Conservation (phyloP, 2,113 vertebrate species). For the Alouatta palliata region DNA sequence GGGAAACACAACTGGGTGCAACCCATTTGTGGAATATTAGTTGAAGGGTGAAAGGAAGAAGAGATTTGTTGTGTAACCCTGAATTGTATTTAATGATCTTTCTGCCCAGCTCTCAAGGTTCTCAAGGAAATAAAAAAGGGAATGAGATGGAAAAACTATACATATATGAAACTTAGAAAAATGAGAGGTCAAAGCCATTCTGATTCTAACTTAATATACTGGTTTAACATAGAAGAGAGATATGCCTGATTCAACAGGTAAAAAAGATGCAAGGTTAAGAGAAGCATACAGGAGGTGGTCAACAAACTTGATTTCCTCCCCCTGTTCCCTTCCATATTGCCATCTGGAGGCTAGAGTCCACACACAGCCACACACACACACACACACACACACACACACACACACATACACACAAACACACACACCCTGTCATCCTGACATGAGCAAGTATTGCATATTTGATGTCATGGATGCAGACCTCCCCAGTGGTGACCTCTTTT, state of each 20-base stretch:
- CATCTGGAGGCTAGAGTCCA: background rate
- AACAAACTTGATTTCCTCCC: background rate
- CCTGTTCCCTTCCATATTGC: background rate
- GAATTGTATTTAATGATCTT: constrained; percentile 4
- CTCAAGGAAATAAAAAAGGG: constrained; percentile 24
- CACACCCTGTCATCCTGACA: background rate
- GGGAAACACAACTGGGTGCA: background rate
- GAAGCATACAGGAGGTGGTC: background rate
- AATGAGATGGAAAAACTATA: background rate
- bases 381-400: background rate
- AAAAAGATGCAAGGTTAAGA: background rate
- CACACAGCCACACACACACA: background rate
- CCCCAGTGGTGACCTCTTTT: background rate
- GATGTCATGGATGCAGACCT: background rate
- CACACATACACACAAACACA: background rate
- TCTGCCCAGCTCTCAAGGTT: background rate
- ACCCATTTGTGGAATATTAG: background rate
- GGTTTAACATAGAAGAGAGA: background rate
- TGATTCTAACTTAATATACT: constrained; percentile 34
- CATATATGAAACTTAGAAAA: background rate
- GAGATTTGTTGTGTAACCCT: background rate
- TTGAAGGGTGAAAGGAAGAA: background rate
- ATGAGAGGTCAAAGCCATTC: background rate
- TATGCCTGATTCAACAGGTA: background rate
- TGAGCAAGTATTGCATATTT: background rate